phyloP scores from a whole-genome alignment of 2,888 invertebrate genomes.

The Lepidonotus clava region DNA sequence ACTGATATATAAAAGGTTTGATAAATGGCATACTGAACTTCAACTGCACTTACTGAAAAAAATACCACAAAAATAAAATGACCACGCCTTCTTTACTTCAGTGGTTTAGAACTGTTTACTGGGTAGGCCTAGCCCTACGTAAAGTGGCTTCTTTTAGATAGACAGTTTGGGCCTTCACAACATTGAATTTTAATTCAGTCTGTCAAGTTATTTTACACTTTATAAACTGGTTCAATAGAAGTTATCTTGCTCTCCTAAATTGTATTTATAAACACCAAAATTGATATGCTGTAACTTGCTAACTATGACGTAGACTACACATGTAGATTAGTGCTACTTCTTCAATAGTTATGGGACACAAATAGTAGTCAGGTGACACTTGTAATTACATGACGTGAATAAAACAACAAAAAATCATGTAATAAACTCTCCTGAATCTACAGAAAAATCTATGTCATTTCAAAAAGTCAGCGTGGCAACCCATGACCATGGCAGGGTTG shows the following conservation, averaged over 20 bases:
- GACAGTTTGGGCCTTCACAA: not conserved
- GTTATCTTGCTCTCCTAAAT: not conserved
- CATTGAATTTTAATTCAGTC: not conserved
- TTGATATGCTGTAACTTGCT: not conserved
- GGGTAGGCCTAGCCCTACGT: not conserved
- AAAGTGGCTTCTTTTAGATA: not conserved
- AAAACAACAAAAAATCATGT: not conserved
- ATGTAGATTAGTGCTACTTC: not conserved
- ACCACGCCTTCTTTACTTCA: not conserved
- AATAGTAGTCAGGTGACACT: not conserved
- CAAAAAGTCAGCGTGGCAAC: no score
- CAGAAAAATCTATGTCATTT: not conserved
- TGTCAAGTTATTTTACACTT: not conserved
- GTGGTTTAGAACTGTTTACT: not conserved
- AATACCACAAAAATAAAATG: not conserved
- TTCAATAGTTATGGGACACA: not conserved
- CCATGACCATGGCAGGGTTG: no score
- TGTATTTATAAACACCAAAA: not conserved
- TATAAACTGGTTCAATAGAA: not conserved
- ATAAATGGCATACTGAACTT: no score
- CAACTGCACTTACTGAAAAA: not conserved
- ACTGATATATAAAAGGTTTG: no score
- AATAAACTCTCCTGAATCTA: not conserved
- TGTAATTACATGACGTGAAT: not conserved
- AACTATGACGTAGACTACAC: no score